Base-by-base conservation (phyloP, 2,113 vertebrate species). In the Rhinichthys klamathensis region DNA sequence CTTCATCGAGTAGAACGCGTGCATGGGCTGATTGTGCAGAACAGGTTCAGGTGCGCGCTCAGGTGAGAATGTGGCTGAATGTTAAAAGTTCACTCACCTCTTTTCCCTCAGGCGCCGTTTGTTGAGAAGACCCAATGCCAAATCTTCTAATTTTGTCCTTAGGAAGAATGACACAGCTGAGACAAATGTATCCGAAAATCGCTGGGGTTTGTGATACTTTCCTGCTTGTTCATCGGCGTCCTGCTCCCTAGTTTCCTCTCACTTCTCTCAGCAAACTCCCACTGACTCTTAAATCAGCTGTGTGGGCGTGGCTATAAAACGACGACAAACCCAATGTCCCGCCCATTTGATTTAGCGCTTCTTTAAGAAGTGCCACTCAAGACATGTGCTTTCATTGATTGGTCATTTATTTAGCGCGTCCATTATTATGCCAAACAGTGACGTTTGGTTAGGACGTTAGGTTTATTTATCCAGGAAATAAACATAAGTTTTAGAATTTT, bases 271-370 rank as follows among this genome's bases (percentile, higher is more conserved):
- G 41, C 41, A 6, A 58, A 27, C 73, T 82, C 21, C 18, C 65
- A 72, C 80, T 51, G 79, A 56, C 80, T 61, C 63, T n/a, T 32
- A 70, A 32, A 85, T 83, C 89, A 69, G 86, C 88, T 87, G 87
- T 61, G 88, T 89, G 25, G 89, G 81, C 77, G 85, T 65, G 76
- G 72, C 67, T 74, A 51, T 25, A 73, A 72, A 60, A n/a, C 49
- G 11, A 25, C 79, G 54, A 10, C 23, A 44, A 65, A 5, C 23
- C 73, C 49, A 86, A 51, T 82, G 82, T 65, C 89, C 80, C 78
- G 82, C 92, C 90, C 87, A 30, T 9, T 88, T 91, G 76, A 85
- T 41, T 51, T 23, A 32, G 61, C 6, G 6, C 27, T 1, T 7
- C 60, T 88, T 18, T 86, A n/a, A 80, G 30, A 74, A 35, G 60